Conservation (phyloP, 2,113 vertebrate genomes). For the Chlorocebus sabaeus region DNA sequence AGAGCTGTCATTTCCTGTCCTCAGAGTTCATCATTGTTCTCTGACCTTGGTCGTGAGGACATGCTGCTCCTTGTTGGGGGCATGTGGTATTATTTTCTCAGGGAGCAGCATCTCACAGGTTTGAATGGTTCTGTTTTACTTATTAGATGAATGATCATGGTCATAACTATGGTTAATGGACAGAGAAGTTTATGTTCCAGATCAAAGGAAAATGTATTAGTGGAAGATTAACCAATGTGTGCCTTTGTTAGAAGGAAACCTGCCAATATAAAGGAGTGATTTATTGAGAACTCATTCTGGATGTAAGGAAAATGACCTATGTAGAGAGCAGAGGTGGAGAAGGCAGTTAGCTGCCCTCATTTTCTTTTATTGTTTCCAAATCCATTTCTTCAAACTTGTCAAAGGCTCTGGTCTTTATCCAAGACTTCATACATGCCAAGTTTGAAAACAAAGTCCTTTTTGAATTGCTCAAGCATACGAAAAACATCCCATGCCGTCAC, state of each 20-base stretch:
- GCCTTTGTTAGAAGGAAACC: slow-evolving; percentile 23
- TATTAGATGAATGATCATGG: not conserved
- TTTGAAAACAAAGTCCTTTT: slow-evolving; percentile 79
- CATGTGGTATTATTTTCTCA: not conserved
- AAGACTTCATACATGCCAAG: slow-evolving; percentile 74
- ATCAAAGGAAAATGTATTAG: slow-evolving; percentile 65
- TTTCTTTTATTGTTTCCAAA: slow-evolving; percentile 67
- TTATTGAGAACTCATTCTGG: slow-evolving; percentile 48
- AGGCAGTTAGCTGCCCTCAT: slow-evolving; percentile 32
- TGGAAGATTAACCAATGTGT: slow-evolving; percentile 66
- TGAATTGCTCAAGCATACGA: slow-evolving; percentile 74
- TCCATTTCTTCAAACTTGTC: slow-evolving; percentile 70
- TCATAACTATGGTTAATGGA: slow-evolving; percentile 22
- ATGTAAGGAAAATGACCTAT: slow-evolving; percentile 33
- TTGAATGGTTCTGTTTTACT: slow-evolving; percentile 24
- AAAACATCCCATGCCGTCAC: slow-evolving; percentile 74
- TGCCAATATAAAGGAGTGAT: slow-evolving; percentile 37
- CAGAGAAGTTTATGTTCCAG: slow-evolving; percentile 59
- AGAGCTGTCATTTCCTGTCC: too few relatives aligned
- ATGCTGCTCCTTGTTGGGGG: not conserved
- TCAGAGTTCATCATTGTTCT: not conserved
- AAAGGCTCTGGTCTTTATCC: slow-evolving; percentile 71
- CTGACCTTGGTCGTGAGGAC: not conserved
- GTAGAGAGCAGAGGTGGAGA: slow-evolving; percentile 56
- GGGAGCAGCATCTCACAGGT: not conserved